phyloP scores from a whole-genome alignment of 2,888 invertebrate species.

The Oligia latruncula region DNA sequence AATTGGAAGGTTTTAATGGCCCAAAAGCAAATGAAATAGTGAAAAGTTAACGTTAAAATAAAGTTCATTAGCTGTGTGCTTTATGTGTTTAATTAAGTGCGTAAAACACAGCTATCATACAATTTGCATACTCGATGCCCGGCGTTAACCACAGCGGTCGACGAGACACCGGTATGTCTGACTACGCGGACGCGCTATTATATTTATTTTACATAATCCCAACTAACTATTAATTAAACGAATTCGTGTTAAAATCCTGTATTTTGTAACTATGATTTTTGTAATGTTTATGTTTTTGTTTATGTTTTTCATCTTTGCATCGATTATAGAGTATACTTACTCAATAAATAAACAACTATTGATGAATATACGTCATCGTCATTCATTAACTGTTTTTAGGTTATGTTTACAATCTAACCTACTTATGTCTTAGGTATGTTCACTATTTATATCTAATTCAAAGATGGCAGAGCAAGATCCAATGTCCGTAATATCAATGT shows the following conservation, averaged over 20 bases:
- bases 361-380: background rate
- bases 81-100: constrained; percentile 67
- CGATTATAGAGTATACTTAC: background rate
- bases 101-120: constrained; percentile 59
- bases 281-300: constrained; percentile 4
- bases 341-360: background rate
- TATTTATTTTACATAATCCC: constrained; percentile 37
- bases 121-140: constrained; percentile 63
- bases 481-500: constrained; percentile 23
- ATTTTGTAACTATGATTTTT: background rate
- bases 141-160: constrained; percentile 50
- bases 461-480: constrained; percentile 6
- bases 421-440: background rate
- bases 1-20: constrained; percentile 36
- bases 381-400: background rate
- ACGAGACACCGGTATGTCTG: constrained; percentile 48
- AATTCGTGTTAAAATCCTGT: background rate
- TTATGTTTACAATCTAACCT: background rate
- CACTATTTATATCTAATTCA: constrained; percentile 5
- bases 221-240: constrained; percentile 6
- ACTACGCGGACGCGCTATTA: constrained; percentile 36
- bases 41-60: constrained; percentile 55
- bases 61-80: constrained; percentile 52
- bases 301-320: background rate
- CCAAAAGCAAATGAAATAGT: constrained; percentile 49